Evolutionary conservation across 2,113 vertebrate genomes (phyloP).

Genomic region (Neolamprologus tretocephalus): DNA sequence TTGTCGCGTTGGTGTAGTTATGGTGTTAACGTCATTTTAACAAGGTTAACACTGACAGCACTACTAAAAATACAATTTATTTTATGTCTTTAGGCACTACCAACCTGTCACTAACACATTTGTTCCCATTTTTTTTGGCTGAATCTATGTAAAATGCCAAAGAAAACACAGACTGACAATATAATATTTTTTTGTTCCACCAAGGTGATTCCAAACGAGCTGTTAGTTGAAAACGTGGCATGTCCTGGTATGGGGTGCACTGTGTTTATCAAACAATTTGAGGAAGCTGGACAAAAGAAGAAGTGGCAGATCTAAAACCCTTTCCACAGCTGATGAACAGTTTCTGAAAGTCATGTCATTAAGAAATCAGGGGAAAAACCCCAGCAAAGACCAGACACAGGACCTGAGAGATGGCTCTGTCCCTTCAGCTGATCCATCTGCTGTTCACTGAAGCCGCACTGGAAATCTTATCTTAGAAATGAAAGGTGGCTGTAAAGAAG

Average conservation of each 20-base stretch:
- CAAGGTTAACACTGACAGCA: not conserved
- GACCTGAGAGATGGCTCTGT: not conserved
- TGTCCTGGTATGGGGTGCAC: not conserved
- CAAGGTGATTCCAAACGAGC: not conserved
- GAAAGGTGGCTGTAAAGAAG: not conserved
- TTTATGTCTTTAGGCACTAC: not conserved
- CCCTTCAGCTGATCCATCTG: not conserved
- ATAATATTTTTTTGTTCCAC: not conserved
- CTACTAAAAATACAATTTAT: not conserved
- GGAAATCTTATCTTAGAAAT: not conserved
- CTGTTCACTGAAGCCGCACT: not conserved
- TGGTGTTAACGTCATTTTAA: not conserved
- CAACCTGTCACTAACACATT: not conserved
- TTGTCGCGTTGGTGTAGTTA: not conserved
- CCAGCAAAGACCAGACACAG: not conserved
- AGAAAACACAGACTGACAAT: not conserved
- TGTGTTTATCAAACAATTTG: not conserved
- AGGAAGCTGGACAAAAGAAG: not conserved
- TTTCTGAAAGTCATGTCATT: not conserved
- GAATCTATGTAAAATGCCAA: not conserved
- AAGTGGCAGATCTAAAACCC: not conserved
- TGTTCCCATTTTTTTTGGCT: not conserved
- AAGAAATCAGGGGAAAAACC: not conserved
- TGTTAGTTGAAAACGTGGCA: not conserved
- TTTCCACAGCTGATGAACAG: not conserved